Percentiles rank a stretch among this genome's conserved stretches.
Conservation (phyloP, 2,113 vertebrate genomes). For the Pelvicachromis taeniatus region DNA sequence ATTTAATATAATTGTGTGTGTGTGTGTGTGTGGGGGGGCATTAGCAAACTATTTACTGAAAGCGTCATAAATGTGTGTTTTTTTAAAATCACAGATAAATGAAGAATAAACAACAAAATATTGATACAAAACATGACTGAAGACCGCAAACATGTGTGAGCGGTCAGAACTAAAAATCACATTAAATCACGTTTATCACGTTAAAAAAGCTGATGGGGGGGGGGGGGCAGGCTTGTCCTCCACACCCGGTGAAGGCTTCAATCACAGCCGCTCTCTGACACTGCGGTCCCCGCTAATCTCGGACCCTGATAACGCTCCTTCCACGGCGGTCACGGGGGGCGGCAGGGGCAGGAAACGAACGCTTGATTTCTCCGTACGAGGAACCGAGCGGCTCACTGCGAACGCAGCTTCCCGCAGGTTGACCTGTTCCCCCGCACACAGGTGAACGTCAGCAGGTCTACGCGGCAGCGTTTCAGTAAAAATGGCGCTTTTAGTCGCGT, state of each 20-base stretch:
- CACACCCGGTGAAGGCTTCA: neutral
- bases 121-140: neutral
- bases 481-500: neutral
- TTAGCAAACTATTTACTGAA: neutral
- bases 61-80: neutral
- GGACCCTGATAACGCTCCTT: neutral
- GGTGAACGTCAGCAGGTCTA: neutral
- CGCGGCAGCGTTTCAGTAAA: accelerated
- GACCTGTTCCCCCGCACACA: neutral
- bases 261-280: neutral
- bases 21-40: too few relatives aligned
- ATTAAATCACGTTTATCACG: too few relatives aligned
- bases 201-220: too few relatives aligned
- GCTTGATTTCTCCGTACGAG: neutral
- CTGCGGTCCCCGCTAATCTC: accelerated
- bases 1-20: neutral
- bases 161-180: neutral
- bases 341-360: neutral
- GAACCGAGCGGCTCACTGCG: neutral
- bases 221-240: too few relatives aligned
- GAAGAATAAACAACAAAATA: neutral
- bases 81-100: too few relatives aligned
- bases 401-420: neutral
- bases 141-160: neutral
- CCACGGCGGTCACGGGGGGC: neutral